Base-by-base conservation (phyloP, 2,888 invertebrate species). In the Hypsopygia costalis region DNA sequence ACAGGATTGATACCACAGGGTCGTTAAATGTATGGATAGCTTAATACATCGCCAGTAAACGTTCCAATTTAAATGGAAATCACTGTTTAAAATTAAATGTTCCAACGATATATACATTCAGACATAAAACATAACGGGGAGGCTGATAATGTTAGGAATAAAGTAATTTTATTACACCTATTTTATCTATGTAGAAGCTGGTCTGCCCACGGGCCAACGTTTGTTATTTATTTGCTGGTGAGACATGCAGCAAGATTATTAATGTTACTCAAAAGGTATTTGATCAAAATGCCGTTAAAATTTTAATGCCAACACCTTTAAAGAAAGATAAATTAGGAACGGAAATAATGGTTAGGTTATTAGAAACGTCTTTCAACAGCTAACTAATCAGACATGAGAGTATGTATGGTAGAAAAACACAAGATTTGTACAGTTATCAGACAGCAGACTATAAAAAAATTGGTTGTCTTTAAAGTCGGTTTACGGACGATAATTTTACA, bases 51-150 rank as follows among this genome's bases (percentile, higher is more conserved):
- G 39, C 32, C 35, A 11, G 39, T 38, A 38, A 48, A 50, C 51
- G 49, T 47, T 47, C 58, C 58, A 51, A 62, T 63, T 64, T 55
- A 62, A 64, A 69, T 68, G 56, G 49, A 54, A 70, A 65, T 67
- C 43, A 30, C 44, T 47, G 20, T 37, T 43, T 44, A 35, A 41
- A 44, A 43, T 43, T 37, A 42, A 44, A 40, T 37, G 40, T 40
- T 44, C 29, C 34, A 28, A 37, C 25, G 29, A 28, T 34, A 42
- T 29, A 21, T 20, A 33, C 40, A 21, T 44, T 34, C 40, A 40
- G 16, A 33, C 33, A 33, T 45, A 46, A 41, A 46, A 45, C 8
- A 11, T 49, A 51, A 49, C 51, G 30, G 36, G 47, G 42, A 44
- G 33, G 35, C 32, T 37, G 30, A 22, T 38, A 40, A 40, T 36